phyloP scores from a whole-genome alignment of 2,888 invertebrate species.

The Psylliodes chrysocephalus region DNA sequence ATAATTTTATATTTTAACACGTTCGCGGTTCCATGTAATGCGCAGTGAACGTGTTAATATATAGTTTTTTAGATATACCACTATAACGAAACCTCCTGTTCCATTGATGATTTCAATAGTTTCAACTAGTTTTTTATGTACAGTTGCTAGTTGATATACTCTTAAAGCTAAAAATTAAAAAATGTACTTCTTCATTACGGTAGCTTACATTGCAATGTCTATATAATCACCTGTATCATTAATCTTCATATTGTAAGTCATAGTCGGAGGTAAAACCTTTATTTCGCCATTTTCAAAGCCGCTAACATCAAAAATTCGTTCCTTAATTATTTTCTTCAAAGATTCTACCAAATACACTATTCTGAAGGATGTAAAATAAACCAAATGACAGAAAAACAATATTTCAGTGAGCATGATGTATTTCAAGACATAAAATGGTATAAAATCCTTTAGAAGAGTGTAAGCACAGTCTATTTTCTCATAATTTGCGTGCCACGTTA shows the following conservation, averaged over 20 bases:
- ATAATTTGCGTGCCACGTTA: neutral
- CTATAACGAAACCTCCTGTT: neutral
- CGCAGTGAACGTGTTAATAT: too few relatives aligned
- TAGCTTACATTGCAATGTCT: too few relatives aligned
- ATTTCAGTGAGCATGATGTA: conserved; percentile 10
- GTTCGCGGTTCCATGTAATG: too few relatives aligned
- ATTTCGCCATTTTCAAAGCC: conserved; percentile 7
- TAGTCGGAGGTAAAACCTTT: neutral
- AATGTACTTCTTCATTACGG: too few relatives aligned
- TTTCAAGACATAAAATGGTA: conserved; percentile 5
- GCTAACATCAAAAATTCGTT: neutral
- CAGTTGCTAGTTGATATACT: neutral
- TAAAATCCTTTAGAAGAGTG: neutral
- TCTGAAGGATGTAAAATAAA: neutral
- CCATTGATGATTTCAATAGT: neutral
- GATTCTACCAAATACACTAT: neutral
- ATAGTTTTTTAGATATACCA: conserved; percentile 5
- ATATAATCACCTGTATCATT: too few relatives aligned
- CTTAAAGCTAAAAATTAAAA: conserved; percentile 1
- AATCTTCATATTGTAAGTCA: neutral
- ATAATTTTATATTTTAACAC: neutral
- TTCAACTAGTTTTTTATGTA: neutral
- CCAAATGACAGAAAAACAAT: conserved; percentile 9
- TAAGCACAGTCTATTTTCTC: neutral
- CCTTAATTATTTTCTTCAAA: neutral